Conservation (phyloP, 2,113 vertebrate species). For the Neodontobutis hainanensis region DNA sequence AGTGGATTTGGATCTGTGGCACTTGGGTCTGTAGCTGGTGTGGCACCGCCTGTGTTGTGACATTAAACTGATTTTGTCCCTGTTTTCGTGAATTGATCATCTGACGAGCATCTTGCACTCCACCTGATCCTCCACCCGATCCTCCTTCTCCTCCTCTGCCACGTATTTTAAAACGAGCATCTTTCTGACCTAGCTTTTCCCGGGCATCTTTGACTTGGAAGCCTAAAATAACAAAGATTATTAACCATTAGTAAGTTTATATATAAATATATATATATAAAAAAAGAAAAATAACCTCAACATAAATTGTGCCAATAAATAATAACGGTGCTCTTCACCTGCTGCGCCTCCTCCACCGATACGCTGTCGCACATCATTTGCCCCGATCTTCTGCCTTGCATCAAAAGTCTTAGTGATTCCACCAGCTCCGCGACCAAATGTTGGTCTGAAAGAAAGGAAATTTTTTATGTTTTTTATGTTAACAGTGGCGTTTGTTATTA, state of each 20-base stretch:
- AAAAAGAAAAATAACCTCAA: too few species aligned
- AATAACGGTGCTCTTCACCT: constrained; percentile 29
- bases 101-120: constrained; percentile 89
- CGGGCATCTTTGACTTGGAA: constrained; percentile 89
- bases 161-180: constrained; percentile 92
- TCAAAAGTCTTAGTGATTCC: constrained; percentile 85
- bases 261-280: too few species aligned
- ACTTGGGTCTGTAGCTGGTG: constrained; percentile 60
- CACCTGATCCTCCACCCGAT: not conserved
- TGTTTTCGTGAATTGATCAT: constrained; percentile 95
- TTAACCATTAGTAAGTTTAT: not conserved
- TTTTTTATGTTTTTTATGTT: too few species aligned
- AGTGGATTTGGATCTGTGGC: constrained; percentile 74
- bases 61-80: constrained; percentile 44
- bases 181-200: constrained; percentile 91
- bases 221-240: constrained; percentile 25
- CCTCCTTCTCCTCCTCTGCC: constrained; percentile 73
- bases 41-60: constrained; percentile 32
- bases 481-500: too few species aligned
- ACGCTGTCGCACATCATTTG: constrained; percentile 86
- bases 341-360: constrained; percentile 72
- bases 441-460: constrained; percentile 49
- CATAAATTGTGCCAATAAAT: too few species aligned
- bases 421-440: constrained; percentile 55
- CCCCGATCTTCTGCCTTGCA: constrained; percentile 93